phyloP scores from a whole-genome alignment of 2,113 vertebrate species.

The Ahaetulla prasina region DNA sequence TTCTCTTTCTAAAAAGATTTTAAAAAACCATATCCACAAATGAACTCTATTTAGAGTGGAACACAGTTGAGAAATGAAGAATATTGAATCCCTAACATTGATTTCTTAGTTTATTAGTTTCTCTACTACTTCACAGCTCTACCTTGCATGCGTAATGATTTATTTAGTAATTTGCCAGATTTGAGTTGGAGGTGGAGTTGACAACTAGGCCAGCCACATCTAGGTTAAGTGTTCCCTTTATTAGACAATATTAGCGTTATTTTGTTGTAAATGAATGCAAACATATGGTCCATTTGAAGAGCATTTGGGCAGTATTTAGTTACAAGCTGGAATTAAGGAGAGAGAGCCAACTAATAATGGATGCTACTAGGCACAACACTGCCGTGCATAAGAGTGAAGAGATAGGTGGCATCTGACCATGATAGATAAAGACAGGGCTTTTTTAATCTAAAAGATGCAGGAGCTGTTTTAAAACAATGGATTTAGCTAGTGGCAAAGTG shows the following conservation, averaged over 20 bases:
- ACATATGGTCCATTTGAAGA: background rate
- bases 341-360: background rate
- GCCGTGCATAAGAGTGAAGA: background rate
- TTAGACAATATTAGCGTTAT: background rate
- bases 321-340: background rate
- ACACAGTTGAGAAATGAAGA: background rate
- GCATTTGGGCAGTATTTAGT: background rate
- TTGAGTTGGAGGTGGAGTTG: background rate
- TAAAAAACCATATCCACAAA: background rate
- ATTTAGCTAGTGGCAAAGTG: too few species aligned
- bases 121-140: background rate
- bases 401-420: background rate
- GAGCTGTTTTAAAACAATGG: background rate
- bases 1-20: background rate
- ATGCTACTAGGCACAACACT: background rate
- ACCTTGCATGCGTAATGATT: background rate
- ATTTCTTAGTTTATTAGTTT: background rate
- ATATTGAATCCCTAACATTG: background rate
- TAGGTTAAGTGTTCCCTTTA: background rate
- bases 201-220: background rate
- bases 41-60: background rate
- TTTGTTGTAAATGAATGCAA: background rate
- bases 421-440: background rate
- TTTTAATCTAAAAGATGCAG: background rate
- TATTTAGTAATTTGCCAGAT: background rate